These are phyloP conservation scores for Rhamnusium bicolor DNA, from an alignment of 2,888 invertebrate genomes.

Conservation along the genomic window DNA sequence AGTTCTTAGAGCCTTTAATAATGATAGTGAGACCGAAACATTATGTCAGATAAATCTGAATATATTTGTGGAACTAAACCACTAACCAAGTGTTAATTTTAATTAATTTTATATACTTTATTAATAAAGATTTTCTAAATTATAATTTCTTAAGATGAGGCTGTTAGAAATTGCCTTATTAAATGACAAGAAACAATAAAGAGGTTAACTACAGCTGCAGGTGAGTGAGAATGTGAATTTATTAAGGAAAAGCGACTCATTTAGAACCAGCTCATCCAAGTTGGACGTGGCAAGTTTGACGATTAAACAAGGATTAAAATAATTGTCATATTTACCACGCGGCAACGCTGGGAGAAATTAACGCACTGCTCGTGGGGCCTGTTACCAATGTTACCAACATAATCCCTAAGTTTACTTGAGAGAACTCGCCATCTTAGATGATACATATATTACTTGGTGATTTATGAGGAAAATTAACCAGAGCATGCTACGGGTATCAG, in stretches of 20 bases:
- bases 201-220: not conserved
- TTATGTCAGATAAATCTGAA: too few relatives aligned
- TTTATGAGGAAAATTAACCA: conserved; percentile 47
- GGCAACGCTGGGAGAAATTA: conserved; percentile 21
- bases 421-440: conserved; percentile 39
- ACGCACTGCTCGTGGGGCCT: conserved; percentile 31
- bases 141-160: not conserved
- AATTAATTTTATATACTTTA: not conserved
- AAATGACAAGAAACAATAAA: not conserved
- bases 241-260: not conserved
- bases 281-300: conserved; percentile 18
- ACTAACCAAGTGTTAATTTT: too few relatives aligned
- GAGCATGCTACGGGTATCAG: conserved; percentile 29
- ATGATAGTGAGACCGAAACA: too few relatives aligned
- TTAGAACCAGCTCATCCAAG: not conserved
- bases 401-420: conserved; percentile 41
- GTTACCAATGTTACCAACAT: conserved; percentile 29
- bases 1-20: too few relatives aligned
- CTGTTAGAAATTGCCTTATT: not conserved
- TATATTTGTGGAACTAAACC: too few relatives aligned
- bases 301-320: conserved; percentile 34
- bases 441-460: conserved; percentile 46
- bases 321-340: conserved; percentile 25
- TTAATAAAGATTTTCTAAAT: not conserved
- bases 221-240: not conserved